These are phyloP conservation scores for Stigmatopora nigra DNA, from an alignment of 2,113 vertebrate species.

Conservation along the genomic window DNA sequence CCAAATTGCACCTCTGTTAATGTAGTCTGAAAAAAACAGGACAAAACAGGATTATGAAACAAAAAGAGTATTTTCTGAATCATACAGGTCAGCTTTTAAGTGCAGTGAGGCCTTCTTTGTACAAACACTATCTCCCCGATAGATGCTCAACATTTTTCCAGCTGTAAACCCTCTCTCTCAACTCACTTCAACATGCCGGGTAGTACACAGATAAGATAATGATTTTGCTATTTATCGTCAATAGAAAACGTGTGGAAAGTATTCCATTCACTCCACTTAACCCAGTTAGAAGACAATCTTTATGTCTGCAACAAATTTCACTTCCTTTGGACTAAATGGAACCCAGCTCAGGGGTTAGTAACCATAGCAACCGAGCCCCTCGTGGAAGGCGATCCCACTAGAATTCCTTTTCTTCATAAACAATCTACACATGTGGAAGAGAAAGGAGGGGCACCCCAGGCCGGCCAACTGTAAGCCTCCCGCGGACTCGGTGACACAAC, in stretches of 20 bases:
- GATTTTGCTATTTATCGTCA: neutral
- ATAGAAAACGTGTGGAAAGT: neutral
- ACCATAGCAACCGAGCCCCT: slow-evolving; percentile 70
- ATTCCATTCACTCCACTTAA: slow-evolving; percentile 37
- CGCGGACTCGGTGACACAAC: slow-evolving; percentile 40
- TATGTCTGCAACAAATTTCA: slow-evolving; percentile 55
- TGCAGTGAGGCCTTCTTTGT: neutral
- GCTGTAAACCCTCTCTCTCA: neutral
- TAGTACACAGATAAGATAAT: neutral
- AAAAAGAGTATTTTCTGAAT: neutral
- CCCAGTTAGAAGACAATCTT: slow-evolving; percentile 37
- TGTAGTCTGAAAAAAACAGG: slow-evolving; percentile 71
- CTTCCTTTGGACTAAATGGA: slow-evolving; percentile 58
- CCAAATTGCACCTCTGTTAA: slow-evolving; percentile 90
- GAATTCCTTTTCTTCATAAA: slow-evolving; percentile 74
- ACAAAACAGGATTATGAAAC: slow-evolving; percentile 46
- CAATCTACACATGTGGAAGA: slow-evolving; percentile 67
- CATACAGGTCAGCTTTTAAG: neutral
- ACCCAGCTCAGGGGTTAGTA: slow-evolving; percentile 69
- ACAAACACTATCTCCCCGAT: neutral
- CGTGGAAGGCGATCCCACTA: slow-evolving; percentile 61
- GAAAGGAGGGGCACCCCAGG: slow-evolving; percentile 46
- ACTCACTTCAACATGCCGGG: neutral
- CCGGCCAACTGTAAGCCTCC: slow-evolving; percentile 52
- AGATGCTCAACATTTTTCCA: neutral